Conservation (phyloP, 2,113 vertebrate genomes). For the Catagonus wagneri region DNA sequence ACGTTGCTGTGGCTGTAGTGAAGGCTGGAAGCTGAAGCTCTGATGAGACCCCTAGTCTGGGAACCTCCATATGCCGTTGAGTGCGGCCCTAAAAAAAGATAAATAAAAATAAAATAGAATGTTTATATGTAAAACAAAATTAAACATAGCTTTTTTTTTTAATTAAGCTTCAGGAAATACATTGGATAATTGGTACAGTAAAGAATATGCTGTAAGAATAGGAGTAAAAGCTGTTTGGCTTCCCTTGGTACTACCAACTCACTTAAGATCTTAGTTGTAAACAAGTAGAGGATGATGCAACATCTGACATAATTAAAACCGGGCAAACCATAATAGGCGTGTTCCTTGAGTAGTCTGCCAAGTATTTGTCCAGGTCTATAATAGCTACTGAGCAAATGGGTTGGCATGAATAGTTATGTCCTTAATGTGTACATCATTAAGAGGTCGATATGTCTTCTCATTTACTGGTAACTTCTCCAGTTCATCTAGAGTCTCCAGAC, state of each 20-base stretch:
- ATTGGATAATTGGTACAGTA: background rate
- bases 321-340: constrained; percentile 20
- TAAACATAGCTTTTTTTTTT: background rate
- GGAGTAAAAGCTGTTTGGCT: background rate
- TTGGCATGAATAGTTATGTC: constrained; percentile 97
- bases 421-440: constrained; percentile 96
- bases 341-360: constrained; percentile 25
- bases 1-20: too few relatives aligned
- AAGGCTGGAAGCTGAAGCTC: too few relatives aligned
- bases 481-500: constrained; percentile 97
- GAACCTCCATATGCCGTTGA: too few relatives aligned
- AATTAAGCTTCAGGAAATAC: constrained; percentile 29
- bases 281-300: constrained; percentile 3
- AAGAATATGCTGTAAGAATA: background rate
- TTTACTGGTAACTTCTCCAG: constrained; percentile 98
- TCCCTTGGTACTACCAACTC: background rate
- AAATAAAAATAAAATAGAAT: too few relatives aligned
- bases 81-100: too few relatives aligned
- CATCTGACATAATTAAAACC: background rate
- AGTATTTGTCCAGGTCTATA: background rate
- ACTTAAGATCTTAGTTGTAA: background rate
- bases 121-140: constrained; percentile 14
- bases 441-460: constrained; percentile 96
- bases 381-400: constrained; percentile 93
- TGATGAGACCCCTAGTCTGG: too few relatives aligned